Percentiles rank a stretch among this genome's conserved stretches.
These are phyloP conservation scores for Ryuthela nishihirai DNA, from an alignment of 2,888 invertebrate species.

Conservation along the genomic window DNA sequence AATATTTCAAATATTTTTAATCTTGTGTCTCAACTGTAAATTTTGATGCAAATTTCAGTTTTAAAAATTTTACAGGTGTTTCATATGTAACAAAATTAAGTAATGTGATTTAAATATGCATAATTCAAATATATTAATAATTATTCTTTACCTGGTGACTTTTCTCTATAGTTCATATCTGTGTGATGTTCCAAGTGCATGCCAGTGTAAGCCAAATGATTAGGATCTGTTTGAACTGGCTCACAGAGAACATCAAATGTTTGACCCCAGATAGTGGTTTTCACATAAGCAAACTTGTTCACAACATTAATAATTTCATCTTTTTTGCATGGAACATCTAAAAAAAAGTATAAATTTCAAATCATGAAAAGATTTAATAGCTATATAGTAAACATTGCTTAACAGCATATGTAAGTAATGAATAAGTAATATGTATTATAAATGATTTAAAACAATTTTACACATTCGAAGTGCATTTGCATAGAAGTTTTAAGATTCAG, in stretches of 20 bases:
- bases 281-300: conserved; percentile 48
- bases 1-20: too few relatives aligned
- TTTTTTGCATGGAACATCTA: conserved; percentile 45
- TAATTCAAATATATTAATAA: neutral
- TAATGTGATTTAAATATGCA: too few relatives aligned
- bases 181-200: conserved; percentile 47
- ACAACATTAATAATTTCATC: conserved; percentile 46
- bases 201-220: conserved; percentile 47
- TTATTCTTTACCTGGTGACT: conserved; percentile 44
- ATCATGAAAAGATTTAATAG: neutral
- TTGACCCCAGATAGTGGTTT: conserved; percentile 48
- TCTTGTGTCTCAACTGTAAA: too few relatives aligned
- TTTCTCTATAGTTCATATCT: conserved; percentile 49
- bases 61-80: too few relatives aligned
- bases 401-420: neutral
- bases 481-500: neutral
- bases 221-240: conserved; percentile 44
- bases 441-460: neutral
- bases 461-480: too few relatives aligned
- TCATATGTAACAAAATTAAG: too few relatives aligned
- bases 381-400: neutral
- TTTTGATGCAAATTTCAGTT: too few relatives aligned
- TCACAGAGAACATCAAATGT: conserved; percentile 49
- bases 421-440: neutral
- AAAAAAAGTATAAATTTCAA: neutral